These are phyloP conservation scores for Cryptotis parvus DNA, from an alignment of 2,113 vertebrate species.

Conservation along the genomic window DNA sequence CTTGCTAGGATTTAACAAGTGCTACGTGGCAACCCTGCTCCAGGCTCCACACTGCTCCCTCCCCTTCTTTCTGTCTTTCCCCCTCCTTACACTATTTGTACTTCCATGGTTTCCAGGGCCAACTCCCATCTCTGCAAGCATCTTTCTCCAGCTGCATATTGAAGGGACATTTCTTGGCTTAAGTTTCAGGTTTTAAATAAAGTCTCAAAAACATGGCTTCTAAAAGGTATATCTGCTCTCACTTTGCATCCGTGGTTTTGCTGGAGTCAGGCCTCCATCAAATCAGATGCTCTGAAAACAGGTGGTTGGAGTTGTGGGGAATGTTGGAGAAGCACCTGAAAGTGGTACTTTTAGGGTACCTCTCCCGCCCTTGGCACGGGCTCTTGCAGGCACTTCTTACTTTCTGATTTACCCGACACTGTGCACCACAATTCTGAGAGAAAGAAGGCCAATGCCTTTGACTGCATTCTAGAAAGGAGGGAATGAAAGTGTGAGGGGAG, in stretches of 20 bases:
- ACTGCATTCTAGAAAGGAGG: neutral
- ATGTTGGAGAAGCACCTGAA: rapidly evolving
- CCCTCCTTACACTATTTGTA: neutral
- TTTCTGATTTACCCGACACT: neutral
- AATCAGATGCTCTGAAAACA: neutral
- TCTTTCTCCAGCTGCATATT: neutral
- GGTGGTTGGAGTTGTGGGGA: neutral
- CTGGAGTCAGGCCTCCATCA: neutral
- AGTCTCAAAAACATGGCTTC: constrained; percentile 1
- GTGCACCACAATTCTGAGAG: neutral
- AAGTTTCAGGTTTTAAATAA: neutral
- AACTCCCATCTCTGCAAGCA: neutral
- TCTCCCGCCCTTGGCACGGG: too few relatives aligned
- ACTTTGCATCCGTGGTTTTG: neutral
- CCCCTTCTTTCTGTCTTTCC: neutral
- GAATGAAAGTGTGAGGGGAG: neutral
- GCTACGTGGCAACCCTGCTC: constrained; percentile 1
- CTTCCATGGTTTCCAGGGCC: constrained; percentile 35
- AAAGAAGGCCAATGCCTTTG: neutral
- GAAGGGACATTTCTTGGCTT: neutral
- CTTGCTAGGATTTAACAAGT: neutral
- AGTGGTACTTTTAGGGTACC: neutral
- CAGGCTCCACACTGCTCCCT: neutral
- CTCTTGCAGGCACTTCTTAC: neutral
- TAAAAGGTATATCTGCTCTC: neutral